Evolutionary conservation across 2,113 vertebrate genomes (phyloP), one percentile per base, ranked within the genome.

Genomic region (Pterocles gutturalis): DNA sequence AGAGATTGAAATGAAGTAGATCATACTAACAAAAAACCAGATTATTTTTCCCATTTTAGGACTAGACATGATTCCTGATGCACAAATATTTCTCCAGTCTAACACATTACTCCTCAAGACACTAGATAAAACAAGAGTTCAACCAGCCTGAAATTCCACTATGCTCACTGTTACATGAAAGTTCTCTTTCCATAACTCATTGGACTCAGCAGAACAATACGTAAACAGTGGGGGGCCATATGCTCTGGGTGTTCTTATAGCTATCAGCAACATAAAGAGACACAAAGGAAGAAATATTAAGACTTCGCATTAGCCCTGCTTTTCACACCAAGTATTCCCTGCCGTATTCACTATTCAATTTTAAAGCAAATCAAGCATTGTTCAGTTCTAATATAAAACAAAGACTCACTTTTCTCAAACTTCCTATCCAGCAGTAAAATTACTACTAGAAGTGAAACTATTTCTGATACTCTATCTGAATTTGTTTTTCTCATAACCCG

Each of bases 161-260:
- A 65, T 73, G 62, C 22, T 81, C 48, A n/a, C 29, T 20, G 8
- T 33, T 88, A 20, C 4, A 72, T 9, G 5, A 4, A 93, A 86
- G 18, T 76, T 36, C 33, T 70, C 28, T 28, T 85, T 69, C n/a
- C 41, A 4, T 18, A 83, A 77, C 28, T 43, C 45, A 38, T 8
- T 31, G 41, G 21, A 83, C n/a, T 55, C 34, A 54, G 24, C 46
- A 90, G 28, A 88, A 77, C 33, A 77, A n/a, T 0, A 81, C 0
- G 0, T 33, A 46, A 73, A 49, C 0, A 1, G 18, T 5, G 10
- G 6, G 15, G 4, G 9, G 5, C 76, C 1, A 1, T 53, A 72
- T 15, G 31, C n/a, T n/a, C 31, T 49, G 33, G 3, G 36, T 34
- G 41, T 51, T 65, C 17, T 79, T n/a, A 29, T 11, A 60, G 57